Evolutionary conservation across 2,113 vertebrate species (phyloP).

Genomic region (Poeciliopsis occidentalis): DNA sequence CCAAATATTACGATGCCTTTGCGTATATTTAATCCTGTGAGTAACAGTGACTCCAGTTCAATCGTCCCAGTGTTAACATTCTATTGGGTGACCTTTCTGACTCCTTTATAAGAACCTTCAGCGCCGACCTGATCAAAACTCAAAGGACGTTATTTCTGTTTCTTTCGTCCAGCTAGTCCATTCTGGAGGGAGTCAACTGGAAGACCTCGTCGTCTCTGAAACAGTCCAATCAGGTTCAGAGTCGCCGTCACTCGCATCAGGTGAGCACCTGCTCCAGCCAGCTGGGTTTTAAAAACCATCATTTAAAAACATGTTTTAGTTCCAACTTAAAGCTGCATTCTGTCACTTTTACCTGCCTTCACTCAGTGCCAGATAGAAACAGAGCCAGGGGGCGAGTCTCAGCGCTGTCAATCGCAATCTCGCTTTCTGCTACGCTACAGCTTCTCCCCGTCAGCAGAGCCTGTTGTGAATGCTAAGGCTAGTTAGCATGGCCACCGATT

Average conservation of each 20-base stretch:
- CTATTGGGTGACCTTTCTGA: background rate
- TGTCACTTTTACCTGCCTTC: no score
- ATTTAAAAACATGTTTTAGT: background rate
- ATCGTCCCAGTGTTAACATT: background rate
- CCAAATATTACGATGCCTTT: no score
- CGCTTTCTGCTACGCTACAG: no score
- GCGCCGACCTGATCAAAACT: conserved; percentile 17
- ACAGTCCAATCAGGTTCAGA: conserved; percentile 81
- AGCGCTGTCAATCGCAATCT: no score
- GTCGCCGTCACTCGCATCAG: conserved; percentile 71
- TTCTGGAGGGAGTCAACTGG: conserved; percentile 78
- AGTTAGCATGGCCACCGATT: no score
- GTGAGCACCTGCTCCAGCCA: conserved; percentile 74
- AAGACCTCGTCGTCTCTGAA: conserved; percentile 75
- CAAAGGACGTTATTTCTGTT: conserved; percentile 57
- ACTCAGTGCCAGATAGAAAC: no score
- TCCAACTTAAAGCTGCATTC: background rate
- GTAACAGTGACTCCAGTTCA: no score
- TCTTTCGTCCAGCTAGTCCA: conserved; percentile 69
- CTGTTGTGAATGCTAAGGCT: no score
- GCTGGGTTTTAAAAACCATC: conserved; percentile 16
- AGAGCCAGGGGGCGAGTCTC: no score
- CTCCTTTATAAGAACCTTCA: background rate
- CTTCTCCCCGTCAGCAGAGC: no score
- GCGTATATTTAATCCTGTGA: no score